Evolutionary conservation across 2,113 vertebrate species (phyloP), one percentile per base, ranked within the genome.

Genomic region (Indicator maculatus): DNA sequence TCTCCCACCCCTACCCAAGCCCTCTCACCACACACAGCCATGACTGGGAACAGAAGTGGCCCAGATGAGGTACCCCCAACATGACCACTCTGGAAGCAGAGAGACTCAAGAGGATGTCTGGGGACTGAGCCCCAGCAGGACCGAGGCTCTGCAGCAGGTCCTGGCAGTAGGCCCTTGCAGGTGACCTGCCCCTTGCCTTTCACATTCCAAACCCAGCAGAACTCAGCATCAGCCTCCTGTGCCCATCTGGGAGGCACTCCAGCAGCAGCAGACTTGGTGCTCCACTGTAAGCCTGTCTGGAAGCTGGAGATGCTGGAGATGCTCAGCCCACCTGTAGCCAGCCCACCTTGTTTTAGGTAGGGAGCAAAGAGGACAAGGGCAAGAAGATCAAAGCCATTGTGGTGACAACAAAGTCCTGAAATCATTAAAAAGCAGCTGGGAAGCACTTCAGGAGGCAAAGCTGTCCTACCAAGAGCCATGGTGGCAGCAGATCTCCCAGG

Each of bases 401-500:
- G 16, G 56, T 3, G 4, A 38, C 69, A 91, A 15, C 1, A 6
- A 83, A 58, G 45, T 52, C 52, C 41, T 83, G 26, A 53, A 82
- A 60, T 41, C 1, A 83, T 20, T 19, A 44, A 27, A 36, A 71
- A 14, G 18, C 23, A 76, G 13, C 39, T 39, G 11, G 72, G 59
- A 61, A 89, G 50, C 31, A 33, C 39, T 56, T 8, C 39, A 28
- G 6, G 13, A 41, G 27, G 20, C 45, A 50, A 39, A 41, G 58
- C 23, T 73, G n/a, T 56, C 56, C 24, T 11, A 5, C 59, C 0
- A 0, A 70, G 20, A 31, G 18, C 69, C 61, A 8, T n/a, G 9
- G 52, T 6, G 1, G 17, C 44, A 61, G 69, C 12, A 3, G 69
- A 18, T 27, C 45, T 36, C 8, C 1, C 27, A 1, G 0, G 0